Percentiles rank a stretch among this genome's conserved stretches.
Conservation (phyloP, 2,113 vertebrate species). For the Bufo bufo region DNA sequence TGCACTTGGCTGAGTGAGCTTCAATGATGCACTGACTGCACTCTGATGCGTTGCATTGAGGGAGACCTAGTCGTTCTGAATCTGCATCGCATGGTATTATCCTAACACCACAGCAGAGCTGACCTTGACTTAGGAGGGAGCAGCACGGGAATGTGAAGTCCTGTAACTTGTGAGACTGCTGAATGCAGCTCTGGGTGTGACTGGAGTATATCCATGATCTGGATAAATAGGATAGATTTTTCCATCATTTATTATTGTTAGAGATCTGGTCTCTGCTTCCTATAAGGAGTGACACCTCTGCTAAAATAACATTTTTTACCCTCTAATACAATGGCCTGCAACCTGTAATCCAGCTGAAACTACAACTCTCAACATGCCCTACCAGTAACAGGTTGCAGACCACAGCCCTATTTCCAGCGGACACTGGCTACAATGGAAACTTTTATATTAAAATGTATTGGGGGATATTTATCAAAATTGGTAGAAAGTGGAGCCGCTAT, state of each 20-base stretch:
- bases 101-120: background rate
- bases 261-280: background rate
- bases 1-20: no score
- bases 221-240: background rate
- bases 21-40: no score
- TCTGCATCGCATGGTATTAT: no score
- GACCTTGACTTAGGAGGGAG: no score
- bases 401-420: constrained; percentile 1
- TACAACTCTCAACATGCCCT: background rate
- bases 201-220: background rate
- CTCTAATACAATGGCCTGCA: background rate
- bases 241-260: no score
- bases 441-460: background rate
- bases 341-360: background rate
- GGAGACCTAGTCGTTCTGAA: no score
- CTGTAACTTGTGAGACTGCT: no score
- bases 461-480: background rate
- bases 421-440: background rate
- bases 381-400: background rate
- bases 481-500: background rate
- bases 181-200: background rate
- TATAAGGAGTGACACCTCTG: constrained; percentile 59
- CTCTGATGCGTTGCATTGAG: no score
- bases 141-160: background rate
- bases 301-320: constrained; percentile 40